Evolutionary conservation across 2,888 invertebrate genomes (phyloP), one percentile per base, ranked within the genome.

Genomic region (Dryocosmus kuriphilus): DNA sequence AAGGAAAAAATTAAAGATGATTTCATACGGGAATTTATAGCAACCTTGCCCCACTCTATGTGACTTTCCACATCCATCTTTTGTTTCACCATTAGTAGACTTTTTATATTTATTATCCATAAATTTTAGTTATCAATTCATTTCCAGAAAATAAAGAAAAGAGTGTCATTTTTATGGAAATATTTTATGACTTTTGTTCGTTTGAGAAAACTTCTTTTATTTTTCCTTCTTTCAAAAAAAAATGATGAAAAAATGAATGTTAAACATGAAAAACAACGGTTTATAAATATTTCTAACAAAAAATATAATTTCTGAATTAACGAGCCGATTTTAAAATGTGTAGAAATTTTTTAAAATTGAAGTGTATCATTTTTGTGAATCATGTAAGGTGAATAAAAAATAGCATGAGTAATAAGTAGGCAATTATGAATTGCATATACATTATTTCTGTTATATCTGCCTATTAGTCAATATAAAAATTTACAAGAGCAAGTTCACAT

Each of bases 401-500:
- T 9, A 1, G 55, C 22, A 11, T 55, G 22, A n/a, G 27, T 27
- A 67, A 67, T 67, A 46, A 67, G 27, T 24, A 24, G 27, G 19
- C 14, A 30, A 41, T 67, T 46, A 67, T 46, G 41, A 67, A 16
- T 65, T 65, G 35, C n/a, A 62, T 51, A 51, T n/a, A 2, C 3
- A n/a, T 8, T 38, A 35, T 41, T 24, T 27, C 19, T 65, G 24
- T 9, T 46, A 27, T 67, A 30, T 51, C 11, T 24, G n/a, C 8
- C 51, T 51, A 51, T 19, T 51, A 51, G 14, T 57, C n/a, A 71
- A 46, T 71, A 51, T n/a, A 30, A 71, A 22, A 71, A 71, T 51
- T 51, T 71, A 71, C 30, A 71, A 71, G 46, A 41, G 71, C 71
- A 51, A 71, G 71, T 71, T 71, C 46, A 46, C 71, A 71, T 41